Base-by-base conservation (phyloP, 2,888 invertebrate genomes). In the Mantis religiosa region DNA sequence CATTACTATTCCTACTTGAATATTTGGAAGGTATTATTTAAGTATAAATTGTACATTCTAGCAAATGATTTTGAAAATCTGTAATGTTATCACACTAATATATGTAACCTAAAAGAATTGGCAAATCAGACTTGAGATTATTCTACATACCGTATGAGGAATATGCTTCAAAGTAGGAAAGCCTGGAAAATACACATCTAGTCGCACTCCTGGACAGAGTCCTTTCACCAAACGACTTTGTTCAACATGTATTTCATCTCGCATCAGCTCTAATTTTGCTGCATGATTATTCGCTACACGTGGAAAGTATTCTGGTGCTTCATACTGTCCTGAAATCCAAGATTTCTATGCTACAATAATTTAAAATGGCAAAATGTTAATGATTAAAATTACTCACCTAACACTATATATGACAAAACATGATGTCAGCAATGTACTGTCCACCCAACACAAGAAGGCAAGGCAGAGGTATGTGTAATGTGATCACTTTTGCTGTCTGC, bases 121-220 rank as follows among this genome's bases (percentile, higher is more conserved):
- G 54, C 54, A 71, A 25, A 6, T 71, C 3, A 71, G 47, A 83
- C 82, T 41, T 28, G 25, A 20, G 30, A 85, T 41, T 85, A n/a
- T 84, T 20, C 4, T 91, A 93, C 94, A 93, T 93, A 97, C 97
- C 92, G 94, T 95, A 92, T 98, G 98, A 34, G 96, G 94, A 82
- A 99, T 93, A 93, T 98, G 97, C 91, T 96, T 96, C 93, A 99
- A 95, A 0, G 98, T 98, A 0, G 99, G 99, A 93, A 99, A 99
- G 15, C 99, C 99, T 0, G 97, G 97, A 93, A 96, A 97, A 92
- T 96, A 96, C 87, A 96, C 94, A 91, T 97, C 95, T 71, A 95
- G 93, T 89, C 94, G 93, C 0, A 96, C 96, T 89, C 96, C 96
- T 0, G 96, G 95, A 92, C 96, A 94, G 90, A 97, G 94, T 12